phyloP scores from a whole-genome alignment of 2,888 invertebrate species.

The Leptinotarsa tumamoca region DNA sequence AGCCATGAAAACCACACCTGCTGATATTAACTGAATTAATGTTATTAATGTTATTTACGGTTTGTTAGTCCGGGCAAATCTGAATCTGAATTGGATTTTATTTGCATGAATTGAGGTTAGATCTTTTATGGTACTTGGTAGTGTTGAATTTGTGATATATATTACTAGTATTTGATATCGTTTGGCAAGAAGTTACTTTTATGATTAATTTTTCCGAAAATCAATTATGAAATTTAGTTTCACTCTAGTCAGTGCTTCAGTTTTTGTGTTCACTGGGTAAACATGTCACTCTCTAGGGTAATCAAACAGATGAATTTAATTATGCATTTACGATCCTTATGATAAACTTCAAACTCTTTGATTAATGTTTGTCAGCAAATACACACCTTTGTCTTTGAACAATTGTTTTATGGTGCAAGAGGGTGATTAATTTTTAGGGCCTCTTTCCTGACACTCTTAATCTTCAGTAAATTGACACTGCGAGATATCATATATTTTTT shows the following conservation, averaged over 20 bases:
- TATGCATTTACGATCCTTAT: slow-evolving; percentile 1
- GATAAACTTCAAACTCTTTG: background rate
- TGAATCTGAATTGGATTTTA: too few species aligned
- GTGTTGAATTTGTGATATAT: too few species aligned
- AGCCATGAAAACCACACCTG: slow-evolving; percentile 18
- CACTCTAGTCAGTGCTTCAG: background rate
- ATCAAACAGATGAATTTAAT: background rate
- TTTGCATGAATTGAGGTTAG: too few species aligned
- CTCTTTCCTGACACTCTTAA: background rate
- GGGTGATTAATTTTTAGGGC: background rate
- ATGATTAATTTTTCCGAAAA: too few species aligned
- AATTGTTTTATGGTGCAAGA: background rate
- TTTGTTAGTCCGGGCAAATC: background rate
- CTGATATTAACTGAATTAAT: slow-evolving; percentile 12
- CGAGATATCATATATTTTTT: background rate
- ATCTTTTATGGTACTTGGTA: too few species aligned
- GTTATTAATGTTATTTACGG: background rate
- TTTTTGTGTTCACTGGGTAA: background rate
- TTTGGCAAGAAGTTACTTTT: too few species aligned
- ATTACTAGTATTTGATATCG: too few species aligned
- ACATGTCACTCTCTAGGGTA: background rate
- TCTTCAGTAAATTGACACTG: slow-evolving; percentile 13
- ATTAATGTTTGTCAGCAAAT: background rate
- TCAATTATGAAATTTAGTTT: too few species aligned
- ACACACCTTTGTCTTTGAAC: background rate